Conservation (phyloP, 1,140 invertebrate species). For the Trachymyrmex cornetzi region DNA sequence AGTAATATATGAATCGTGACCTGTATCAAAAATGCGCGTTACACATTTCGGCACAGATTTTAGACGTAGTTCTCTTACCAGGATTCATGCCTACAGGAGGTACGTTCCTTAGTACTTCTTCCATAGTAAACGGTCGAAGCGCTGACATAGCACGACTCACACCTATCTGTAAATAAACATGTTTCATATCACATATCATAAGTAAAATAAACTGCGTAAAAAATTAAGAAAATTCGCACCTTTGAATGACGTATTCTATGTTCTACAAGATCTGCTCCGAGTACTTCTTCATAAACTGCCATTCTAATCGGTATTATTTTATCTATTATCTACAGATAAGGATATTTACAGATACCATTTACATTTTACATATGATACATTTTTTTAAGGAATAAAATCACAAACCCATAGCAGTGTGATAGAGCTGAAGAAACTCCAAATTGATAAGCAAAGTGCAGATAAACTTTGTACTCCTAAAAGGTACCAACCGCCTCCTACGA, state of each 20-base stretch:
- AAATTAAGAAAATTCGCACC: slow-evolving; percentile 79
- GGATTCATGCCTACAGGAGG: slow-evolving; percentile 88
- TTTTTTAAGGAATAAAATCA: slow-evolving; percentile 22
- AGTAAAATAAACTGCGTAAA: slow-evolving; percentile 7
- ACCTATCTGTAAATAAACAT: slow-evolving; percentile 86
- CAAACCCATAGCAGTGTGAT: slow-evolving; percentile 90
- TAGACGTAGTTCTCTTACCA: slow-evolving; percentile 78
- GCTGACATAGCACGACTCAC: slow-evolving; percentile 89
- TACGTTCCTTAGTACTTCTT: slow-evolving; percentile 82
- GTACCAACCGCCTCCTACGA: slow-evolving; percentile 93
- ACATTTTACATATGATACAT: slow-evolving; percentile 4
- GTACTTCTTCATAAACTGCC: slow-evolving; percentile 93
- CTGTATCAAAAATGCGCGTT: slow-evolving; percentile 65
- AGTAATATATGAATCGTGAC: slow-evolving; percentile 82
- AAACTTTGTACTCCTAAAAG: slow-evolving; percentile 94
- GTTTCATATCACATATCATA: not conserved
- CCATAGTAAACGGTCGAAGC: slow-evolving; percentile 85
- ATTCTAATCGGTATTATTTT: slow-evolving; percentile 94
- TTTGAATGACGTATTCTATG: slow-evolving; percentile 91
- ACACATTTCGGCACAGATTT: not conserved
- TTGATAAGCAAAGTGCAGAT: slow-evolving; percentile 89
- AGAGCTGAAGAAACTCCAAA: slow-evolving; percentile 92
- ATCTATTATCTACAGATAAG: slow-evolving; percentile 89
- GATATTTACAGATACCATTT: not conserved
- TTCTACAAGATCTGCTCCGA: slow-evolving; percentile 95